These are phyloP conservation scores for Rhinophrynus dorsalis DNA, from an alignment of 2,797 vertebrate species.

Conservation along the genomic window DNA sequence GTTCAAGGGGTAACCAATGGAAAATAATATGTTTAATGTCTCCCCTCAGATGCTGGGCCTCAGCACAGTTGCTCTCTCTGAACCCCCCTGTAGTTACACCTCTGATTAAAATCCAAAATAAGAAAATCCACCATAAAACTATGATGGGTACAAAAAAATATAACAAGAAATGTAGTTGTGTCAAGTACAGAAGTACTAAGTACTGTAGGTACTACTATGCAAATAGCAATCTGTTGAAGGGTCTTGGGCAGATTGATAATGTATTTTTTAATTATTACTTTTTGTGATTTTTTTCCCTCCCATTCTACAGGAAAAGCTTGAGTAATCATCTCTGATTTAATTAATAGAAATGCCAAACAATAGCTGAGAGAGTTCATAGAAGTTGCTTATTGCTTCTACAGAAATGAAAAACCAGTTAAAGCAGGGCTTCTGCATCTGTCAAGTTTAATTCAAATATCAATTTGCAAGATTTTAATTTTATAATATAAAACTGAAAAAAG, in stretches of 20 bases:
- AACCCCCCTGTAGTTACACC: no score
- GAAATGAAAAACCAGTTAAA: conserved; percentile 26
- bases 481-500: neutral
- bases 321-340: conserved; percentile 29
- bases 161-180: neutral
- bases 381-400: conserved; percentile 16
- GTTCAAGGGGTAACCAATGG: no score
- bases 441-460: conserved; percentile 10
- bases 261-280: conserved; percentile 43
- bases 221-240: conserved; percentile 44
- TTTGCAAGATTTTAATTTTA: conserved; percentile 11
- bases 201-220: conserved; percentile 17
- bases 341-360: conserved; percentile 38
- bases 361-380: conserved; percentile 34
- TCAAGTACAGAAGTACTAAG: conserved; percentile 24
- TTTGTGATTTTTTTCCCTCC: conserved; percentile 19
- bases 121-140: no score
- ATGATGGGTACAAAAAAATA: no score
- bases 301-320: conserved; percentile 22
- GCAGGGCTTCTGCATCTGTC: conserved; percentile 20
- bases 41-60: no score
- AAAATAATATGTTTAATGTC: no score
- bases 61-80: no score
- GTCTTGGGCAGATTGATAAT: conserved; percentile 37
- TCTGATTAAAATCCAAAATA: no score